A percentile compares a stretch with the other conserved stretches of the same genome.
These are phyloP conservation scores for Bostrychus sinensis DNA, from an alignment of 2,113 vertebrate species.

Conservation along the genomic window DNA sequence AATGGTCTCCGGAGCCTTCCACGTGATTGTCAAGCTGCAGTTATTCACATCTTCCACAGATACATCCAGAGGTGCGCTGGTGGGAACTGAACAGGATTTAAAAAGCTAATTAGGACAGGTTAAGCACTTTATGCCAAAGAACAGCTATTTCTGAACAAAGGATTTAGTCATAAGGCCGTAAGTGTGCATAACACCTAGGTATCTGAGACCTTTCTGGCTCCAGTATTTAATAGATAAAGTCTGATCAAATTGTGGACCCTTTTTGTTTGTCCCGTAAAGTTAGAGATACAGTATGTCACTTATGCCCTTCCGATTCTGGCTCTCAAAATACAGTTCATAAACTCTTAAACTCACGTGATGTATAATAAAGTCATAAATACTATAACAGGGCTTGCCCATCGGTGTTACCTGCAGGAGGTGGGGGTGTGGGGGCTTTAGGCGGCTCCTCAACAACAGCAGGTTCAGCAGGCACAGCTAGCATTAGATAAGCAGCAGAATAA, in stretches of 20 bases:
- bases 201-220: not conserved
- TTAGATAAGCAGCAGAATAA: constrained; percentile 43
- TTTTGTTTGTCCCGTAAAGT: too few relatives aligned
- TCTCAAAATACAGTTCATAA: too few relatives aligned
- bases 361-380: too few relatives aligned
- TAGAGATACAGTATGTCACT: too few relatives aligned
- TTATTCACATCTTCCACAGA: constrained; percentile 85
- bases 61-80: constrained; percentile 82
- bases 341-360: too few relatives aligned
- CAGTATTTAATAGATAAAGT: not conserved
- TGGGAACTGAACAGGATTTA: constrained; percentile 74
- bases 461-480: constrained; percentile 66
- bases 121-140: not conserved
- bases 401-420: constrained; percentile 73
- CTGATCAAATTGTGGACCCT: too few relatives aligned
- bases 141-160: too few relatives aligned
- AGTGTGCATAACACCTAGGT: too few relatives aligned
- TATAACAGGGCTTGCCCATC: not conserved
- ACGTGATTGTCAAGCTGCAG: constrained; percentile 84
- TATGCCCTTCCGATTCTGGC: too few relatives aligned
- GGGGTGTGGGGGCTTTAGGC: constrained; percentile 70
- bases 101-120: not conserved
- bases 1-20: constrained; percentile 82
- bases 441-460: constrained; percentile 65
- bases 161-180: too few relatives aligned